Conservation (phyloP, 2,113 vertebrate species). For the Oreochromis tanganicae region DNA sequence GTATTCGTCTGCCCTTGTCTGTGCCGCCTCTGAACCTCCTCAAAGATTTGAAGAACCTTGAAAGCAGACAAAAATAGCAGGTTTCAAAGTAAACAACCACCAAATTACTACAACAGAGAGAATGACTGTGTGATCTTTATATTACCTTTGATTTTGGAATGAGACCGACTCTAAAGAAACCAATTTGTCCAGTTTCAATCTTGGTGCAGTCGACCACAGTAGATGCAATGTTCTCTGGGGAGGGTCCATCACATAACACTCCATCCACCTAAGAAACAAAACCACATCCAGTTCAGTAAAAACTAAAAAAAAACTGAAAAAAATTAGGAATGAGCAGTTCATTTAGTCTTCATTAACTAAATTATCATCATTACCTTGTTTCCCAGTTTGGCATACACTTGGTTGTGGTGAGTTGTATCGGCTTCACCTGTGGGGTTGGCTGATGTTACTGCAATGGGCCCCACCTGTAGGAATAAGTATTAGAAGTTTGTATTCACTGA, state of each 20-base stretch:
- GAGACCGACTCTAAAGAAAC: constrained; percentile 85
- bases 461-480: constrained; percentile 71
- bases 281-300: neutral
- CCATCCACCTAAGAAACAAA: constrained; percentile 77
- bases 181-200: constrained; percentile 78
- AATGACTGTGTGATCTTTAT: neutral
- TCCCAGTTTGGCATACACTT: constrained; percentile 85
- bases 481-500: neutral
- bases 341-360: neutral
- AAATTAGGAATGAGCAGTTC: neutral
- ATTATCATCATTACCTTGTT: constrained; percentile 72
- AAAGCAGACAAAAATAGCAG: neutral
- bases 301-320: neutral
- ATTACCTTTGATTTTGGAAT: constrained; percentile 85
- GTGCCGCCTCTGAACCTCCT: constrained; percentile 76
- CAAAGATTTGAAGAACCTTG: constrained; percentile 84
- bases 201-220: constrained; percentile 91
- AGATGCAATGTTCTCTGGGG: constrained; percentile 87
- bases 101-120: neutral
- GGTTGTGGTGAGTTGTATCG: constrained; percentile 90
- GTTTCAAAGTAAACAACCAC: neutral
- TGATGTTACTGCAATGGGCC: constrained; percentile 85
- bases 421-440: constrained; percentile 90
- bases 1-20: constrained; percentile 44
- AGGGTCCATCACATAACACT: constrained; percentile 84